These are phyloP conservation scores for Sandelia bainsii DNA, from an alignment of 2,797 vertebrate genomes.

Conservation along the genomic window DNA sequence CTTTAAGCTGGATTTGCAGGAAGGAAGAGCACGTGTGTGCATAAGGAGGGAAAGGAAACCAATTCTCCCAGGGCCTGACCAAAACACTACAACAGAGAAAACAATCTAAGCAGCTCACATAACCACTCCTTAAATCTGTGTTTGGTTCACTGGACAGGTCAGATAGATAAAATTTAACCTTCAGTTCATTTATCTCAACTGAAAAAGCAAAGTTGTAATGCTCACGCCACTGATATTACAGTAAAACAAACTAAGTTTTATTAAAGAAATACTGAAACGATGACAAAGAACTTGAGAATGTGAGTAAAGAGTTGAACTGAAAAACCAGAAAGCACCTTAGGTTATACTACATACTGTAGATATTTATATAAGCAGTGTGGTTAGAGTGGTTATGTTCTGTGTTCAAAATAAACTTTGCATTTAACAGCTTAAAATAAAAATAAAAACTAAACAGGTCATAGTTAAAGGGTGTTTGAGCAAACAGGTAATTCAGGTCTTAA, in stretches of 20 bases:
- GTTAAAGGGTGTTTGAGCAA: background rate
- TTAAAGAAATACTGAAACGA: background rate
- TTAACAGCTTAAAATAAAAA: too few relatives aligned
- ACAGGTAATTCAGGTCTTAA: background rate
- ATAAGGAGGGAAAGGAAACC: constrained; percentile 78
- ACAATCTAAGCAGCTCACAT: constrained; percentile 64
- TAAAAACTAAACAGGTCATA: background rate
- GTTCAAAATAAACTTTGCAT: background rate
- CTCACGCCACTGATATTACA: background rate
- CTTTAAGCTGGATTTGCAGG: constrained; percentile 65
- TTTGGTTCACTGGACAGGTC: constrained; percentile 35
- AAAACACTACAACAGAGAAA: constrained; percentile 72
- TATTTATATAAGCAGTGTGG: background rate
- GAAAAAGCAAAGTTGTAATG: constrained; percentile 16
- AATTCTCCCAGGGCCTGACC: constrained; percentile 70
- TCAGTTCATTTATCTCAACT: constrained; percentile 16
- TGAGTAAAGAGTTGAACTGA: background rate
- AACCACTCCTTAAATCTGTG: constrained; percentile 53
- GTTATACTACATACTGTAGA: constrained; percentile 1
- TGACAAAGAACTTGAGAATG: background rate
- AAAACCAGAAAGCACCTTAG: background rate
- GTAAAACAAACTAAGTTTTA: background rate
- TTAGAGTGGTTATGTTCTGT: background rate
- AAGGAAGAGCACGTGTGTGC: constrained; percentile 84
- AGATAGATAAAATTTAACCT: constrained; percentile 44